Percentiles rank a stretch among this genome's conserved stretches.
phyloP scores from a whole-genome alignment of 2,888 invertebrate species.

The Ischnus inquisitorius region DNA sequence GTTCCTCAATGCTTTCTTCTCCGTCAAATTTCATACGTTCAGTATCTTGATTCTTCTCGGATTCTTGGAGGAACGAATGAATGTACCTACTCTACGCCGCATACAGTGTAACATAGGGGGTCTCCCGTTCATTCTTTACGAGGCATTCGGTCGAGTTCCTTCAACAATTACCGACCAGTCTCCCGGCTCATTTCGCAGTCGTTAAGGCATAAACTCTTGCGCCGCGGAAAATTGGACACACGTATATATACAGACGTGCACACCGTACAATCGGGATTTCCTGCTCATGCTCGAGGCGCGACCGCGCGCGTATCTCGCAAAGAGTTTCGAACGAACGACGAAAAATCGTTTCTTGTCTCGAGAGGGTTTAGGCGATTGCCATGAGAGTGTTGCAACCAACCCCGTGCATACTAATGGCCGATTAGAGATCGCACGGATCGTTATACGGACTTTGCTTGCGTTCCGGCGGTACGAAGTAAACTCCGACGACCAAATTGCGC shows the following conservation, averaged over 20 bases:
- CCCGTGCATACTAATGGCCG: constrained; percentile 61
- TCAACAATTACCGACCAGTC: constrained; percentile 69
- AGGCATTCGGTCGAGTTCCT: constrained; percentile 64
- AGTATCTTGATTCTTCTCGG: background rate
- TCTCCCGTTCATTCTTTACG: constrained; percentile 60
- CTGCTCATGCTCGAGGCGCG: background rate
- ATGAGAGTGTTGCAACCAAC: constrained; percentile 59
- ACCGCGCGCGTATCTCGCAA: constrained; percentile 19
- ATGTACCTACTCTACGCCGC: constrained; percentile 2
- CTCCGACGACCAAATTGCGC: constrained; percentile 27
- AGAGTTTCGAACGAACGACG: constrained; percentile 10
- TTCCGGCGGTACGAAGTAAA: constrained; percentile 1
- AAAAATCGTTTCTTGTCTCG: constrained; percentile 31
- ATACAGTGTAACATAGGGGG: constrained; percentile 8
- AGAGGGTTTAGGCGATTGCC: constrained; percentile 38
- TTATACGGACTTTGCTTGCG: constrained; percentile 26
- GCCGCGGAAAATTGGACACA: constrained; percentile 64
- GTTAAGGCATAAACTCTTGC: constrained; percentile 69
- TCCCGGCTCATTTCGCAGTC: constrained; percentile 69
- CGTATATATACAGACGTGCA: constrained; percentile 14
- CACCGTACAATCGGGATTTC: constrained; percentile 14
- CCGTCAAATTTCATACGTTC: background rate
- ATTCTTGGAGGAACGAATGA: background rate
- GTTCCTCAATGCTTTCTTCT: background rate
- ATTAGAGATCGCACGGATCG: constrained; percentile 58